Percentiles rank a stretch among this genome's conserved stretches.
phyloP scores from a whole-genome alignment of 2,888 invertebrate species.

The Mythimna loreyi region DNA sequence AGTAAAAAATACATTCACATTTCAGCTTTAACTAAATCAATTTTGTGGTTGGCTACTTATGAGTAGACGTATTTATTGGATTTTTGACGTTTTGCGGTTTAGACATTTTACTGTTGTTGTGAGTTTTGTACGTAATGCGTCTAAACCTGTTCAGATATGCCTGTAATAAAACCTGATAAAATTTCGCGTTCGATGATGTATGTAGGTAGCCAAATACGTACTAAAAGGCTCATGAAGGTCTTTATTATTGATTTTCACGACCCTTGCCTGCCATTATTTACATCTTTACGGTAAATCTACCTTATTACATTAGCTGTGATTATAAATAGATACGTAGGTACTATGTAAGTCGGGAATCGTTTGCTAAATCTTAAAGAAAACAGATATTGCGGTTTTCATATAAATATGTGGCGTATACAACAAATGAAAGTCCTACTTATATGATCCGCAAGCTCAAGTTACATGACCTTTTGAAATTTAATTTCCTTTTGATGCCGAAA shows the following conservation, averaged over 20 bases:
- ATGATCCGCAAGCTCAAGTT: neutral
- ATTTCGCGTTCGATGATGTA: slow-evolving; percentile 18
- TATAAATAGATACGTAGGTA: neutral
- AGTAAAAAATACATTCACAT: too few relatives aligned
- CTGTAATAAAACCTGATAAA: slow-evolving; percentile 13
- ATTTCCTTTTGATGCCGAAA: slow-evolving; percentile 11
- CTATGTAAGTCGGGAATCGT: neutral
- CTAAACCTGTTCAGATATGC: neutral
- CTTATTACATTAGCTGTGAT: neutral
- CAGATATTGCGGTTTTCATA: neutral
- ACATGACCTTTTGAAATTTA: slow-evolving; percentile 9
- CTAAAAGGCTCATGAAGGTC: slow-evolving; percentile 11
- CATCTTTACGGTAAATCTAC: neutral
- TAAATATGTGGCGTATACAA: slow-evolving; percentile 3
- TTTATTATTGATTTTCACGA: slow-evolving; percentile 38
- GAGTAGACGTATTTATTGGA: too few relatives aligned
- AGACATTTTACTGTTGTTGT: too few relatives aligned
- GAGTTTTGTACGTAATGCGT: too few relatives aligned
- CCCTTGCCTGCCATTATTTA: slow-evolving; percentile 19
- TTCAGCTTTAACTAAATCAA: too few relatives aligned
- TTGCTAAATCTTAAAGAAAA: neutral
- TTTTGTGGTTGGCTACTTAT: neutral
- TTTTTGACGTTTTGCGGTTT: too few relatives aligned
- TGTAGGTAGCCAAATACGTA: slow-evolving; percentile 9
- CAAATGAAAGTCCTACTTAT: slow-evolving; percentile 7